Base-by-base conservation (phyloP, 2,888 invertebrate species). In the Argyra leucocephala region DNA sequence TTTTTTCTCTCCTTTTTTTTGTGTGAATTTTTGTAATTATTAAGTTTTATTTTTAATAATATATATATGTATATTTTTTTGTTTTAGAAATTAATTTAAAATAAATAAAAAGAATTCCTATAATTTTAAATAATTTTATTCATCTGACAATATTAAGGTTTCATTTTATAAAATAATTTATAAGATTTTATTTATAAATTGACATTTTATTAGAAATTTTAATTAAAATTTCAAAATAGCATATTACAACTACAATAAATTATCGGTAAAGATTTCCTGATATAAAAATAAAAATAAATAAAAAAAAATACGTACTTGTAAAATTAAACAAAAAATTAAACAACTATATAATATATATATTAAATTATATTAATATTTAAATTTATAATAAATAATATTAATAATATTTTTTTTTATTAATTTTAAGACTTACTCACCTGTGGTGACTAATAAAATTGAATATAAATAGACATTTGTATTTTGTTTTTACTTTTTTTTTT, bases 21-120 rank as follows among this genome's bases (percentile, higher is more conserved):
- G 31, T 31, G 31, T 31, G n/a, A 48, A 48, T 48, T 48, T 9
- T 48, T 48, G 12, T 48, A 18, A 15, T 48, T 18, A 48, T 48
- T 48, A 48, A 48, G n/a, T 48, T 48, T 1, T 18, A n/a, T n/a
- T n/a, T n/a, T n/a, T n/a, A n/a, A n/a, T n/a, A n/a, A n/a, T n/a
- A n/a, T n/a, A n/a, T n/a, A n/a, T n/a, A n/a, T n/a, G n/a, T n/a
- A n/a, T n/a, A n/a, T n/a, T n/a, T n/a, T n/a, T n/a, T n/a, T n/a
- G n/a, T n/a, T n/a, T n/a, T n/a, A n/a, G n/a, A n/a, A n/a, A n/a
- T n/a, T n/a, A n/a, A n/a, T n/a, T n/a, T n/a, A n/a, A n/a, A 48
- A 48, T 48, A 48, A 48, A 48, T 48, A 48, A 31, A 15, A n/a
- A 48, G 48, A 48, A 48, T 48, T 48, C 48, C 48, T 48, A 48